Evolutionary conservation across 2,888 invertebrate genomes (phyloP), one percentile per base, ranked within the genome.

Genomic region (Aplocera efformata): DNA sequence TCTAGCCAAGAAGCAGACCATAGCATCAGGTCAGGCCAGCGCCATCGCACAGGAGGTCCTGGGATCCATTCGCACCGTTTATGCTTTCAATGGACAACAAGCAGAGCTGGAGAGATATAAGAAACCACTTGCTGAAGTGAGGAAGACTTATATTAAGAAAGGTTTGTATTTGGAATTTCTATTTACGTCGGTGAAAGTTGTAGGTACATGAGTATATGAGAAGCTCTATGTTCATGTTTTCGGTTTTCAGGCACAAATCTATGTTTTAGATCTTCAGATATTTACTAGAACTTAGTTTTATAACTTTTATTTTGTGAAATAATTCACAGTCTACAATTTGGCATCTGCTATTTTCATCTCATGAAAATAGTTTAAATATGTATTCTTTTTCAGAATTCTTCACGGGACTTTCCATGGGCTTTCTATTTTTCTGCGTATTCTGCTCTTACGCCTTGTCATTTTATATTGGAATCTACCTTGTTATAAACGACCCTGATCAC

Each of bases 11-110:
- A 83, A 89, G 63, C 93, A 92, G 67, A 77, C 92, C 1, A 82
- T 88, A 47, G 91, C 91, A 1, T 95, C 94, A 56, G 94, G 93
- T 1, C 84, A 88, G 22, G 94, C 94, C 1, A 93, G 93, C n/a
- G 83, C 91, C 0, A 91, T 95, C 9, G 95, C 95, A 1, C 94
- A 95, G 67, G 95, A 95, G 74, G 94, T 93, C 0, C 64, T 96
- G 1, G 90, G 92, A 8, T 90, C 93, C 0, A 89, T 95, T 21
- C 86, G 94, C 10, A 95, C 95, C 0, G 95, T 96, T 0, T 90
- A 93, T 42, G 94, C 95, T 0, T 95, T 95, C 58, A 93, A 92
- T 34, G 96, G 95, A 0, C 92, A 94, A 58, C 52, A 78, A 2
- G 92, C 92, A 59, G 95, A 95, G 73, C 79, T 90, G 0, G 69